phyloP scores from a whole-genome alignment of 2,888 invertebrate genomes.

The Drosophila kambysellisi region DNA sequence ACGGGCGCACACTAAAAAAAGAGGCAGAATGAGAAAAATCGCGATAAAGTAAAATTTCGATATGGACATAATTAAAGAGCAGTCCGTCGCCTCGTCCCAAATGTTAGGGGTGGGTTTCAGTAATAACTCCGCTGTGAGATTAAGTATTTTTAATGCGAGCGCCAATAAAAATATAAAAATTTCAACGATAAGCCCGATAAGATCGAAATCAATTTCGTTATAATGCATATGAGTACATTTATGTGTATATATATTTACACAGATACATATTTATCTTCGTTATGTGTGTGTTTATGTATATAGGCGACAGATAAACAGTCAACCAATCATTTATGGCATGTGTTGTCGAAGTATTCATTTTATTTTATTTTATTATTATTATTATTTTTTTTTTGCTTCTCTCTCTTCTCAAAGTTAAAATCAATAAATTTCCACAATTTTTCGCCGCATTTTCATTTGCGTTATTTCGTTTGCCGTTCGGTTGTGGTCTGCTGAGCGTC shows the following conservation, averaged over 20 bases:
- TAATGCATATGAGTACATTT: slow-evolving; percentile 45
- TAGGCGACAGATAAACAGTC: slow-evolving; percentile 48
- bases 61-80: slow-evolving; percentile 76
- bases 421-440: slow-evolving; percentile 80
- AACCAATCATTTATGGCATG: slow-evolving; percentile 55
- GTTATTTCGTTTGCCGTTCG: slow-evolving; percentile 35
- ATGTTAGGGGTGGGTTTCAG: slow-evolving; percentile 34
- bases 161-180: slow-evolving; percentile 77
- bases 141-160: slow-evolving; percentile 82
- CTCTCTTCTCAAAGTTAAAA: slow-evolving; percentile 74
- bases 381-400: slow-evolving; percentile 19
- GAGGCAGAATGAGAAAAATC: slow-evolving; percentile 44
- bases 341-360: slow-evolving; percentile 44
- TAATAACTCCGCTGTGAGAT: slow-evolving; percentile 74
- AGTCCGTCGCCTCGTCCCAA: slow-evolving; percentile 15
- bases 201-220: slow-evolving; percentile 75
- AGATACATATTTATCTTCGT: slow-evolving; percentile 2
- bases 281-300: slow-evolving; percentile 24
- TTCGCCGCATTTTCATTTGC: slow-evolving; percentile 56
- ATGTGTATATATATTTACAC: slow-evolving; percentile 11
- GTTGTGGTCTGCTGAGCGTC: slow-evolving; percentile 47
- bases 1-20: slow-evolving; percentile 41
- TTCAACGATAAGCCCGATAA: slow-evolving; percentile 76
- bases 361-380: slow-evolving; percentile 43
- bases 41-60: slow-evolving; percentile 80